Conservation (phyloP, 2,113 vertebrate species). For the Oryzias celebensis region DNA sequence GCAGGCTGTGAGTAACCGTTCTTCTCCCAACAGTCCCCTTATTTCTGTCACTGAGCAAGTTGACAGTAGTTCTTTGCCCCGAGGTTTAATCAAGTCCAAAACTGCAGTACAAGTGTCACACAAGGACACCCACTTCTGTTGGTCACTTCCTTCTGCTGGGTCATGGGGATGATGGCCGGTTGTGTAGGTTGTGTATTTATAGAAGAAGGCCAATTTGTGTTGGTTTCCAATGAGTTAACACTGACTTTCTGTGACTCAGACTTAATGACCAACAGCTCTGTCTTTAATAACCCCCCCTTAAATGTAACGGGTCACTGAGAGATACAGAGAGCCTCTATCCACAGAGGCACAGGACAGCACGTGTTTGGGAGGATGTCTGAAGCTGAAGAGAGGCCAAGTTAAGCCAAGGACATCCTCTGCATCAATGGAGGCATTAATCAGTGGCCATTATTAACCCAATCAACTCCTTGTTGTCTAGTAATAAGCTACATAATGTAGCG, state of each 20-base stretch:
- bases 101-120: constrained; percentile 9
- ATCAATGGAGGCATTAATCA: constrained; percentile 75
- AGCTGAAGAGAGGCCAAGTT: constrained; percentile 36
- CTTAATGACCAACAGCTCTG: constrained; percentile 54
- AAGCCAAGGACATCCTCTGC: constrained; percentile 66
- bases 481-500: constrained; percentile 60
- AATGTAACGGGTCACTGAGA: constrained; percentile 35
- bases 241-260: constrained; percentile 39
- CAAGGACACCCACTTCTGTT: constrained; percentile 66
- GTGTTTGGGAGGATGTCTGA: constrained; percentile 56
- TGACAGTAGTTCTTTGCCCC: constrained; percentile 41
- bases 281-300: constrained; percentile 41
- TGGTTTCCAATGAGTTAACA: constrained; percentile 64
- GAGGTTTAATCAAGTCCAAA: constrained; percentile 33
- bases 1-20: constrained; percentile 58
- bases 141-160: constrained; percentile 64
- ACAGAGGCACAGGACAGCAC: constrained; percentile 51
- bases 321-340: constrained; percentile 67
- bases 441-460: constrained; percentile 71
- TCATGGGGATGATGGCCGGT: constrained; percentile 24
- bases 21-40: constrained; percentile 53
- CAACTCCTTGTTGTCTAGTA: constrained; percentile 68
- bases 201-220: constrained; percentile 55
- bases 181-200: constrained; percentile 68
- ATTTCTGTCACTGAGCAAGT: constrained; percentile 53